Conservation (phyloP, 2,113 vertebrate genomes). For the Mus pahari region DNA sequence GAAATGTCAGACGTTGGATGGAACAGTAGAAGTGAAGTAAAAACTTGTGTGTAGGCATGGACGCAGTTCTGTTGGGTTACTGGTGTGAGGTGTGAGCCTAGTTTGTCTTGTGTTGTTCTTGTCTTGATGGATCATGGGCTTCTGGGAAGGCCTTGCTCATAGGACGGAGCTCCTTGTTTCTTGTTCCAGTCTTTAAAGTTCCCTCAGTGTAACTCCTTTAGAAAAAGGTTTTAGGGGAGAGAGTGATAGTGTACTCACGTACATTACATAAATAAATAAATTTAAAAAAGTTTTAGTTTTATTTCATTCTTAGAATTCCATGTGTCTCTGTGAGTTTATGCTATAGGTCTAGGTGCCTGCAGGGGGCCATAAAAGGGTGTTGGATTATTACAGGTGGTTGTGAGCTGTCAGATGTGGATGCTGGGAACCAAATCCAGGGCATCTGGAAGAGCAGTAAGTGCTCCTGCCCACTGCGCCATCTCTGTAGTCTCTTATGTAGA, state of each 20-base stretch:
- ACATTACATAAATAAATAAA: too few relatives aligned
- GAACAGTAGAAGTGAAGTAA: not conserved
- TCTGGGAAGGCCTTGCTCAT: not conserved
- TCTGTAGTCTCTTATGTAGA: too few relatives aligned
- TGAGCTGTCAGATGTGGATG: too few relatives aligned
- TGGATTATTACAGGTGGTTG: too few relatives aligned
- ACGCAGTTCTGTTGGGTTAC: not conserved
- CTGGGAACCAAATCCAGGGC: too few relatives aligned
- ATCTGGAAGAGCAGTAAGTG: too few relatives aligned
- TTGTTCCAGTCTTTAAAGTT: not conserved
- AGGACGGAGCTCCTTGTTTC: not conserved
- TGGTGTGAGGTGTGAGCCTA: not conserved
- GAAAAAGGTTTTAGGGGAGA: too few relatives aligned
- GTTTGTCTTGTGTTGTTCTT: not conserved
- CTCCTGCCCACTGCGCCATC: too few relatives aligned
- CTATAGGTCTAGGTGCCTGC: too few relatives aligned
- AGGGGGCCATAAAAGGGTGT: too few relatives aligned
- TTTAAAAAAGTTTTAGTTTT: not conserved
- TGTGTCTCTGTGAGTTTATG: not conserved
- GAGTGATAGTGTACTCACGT: too few relatives aligned
- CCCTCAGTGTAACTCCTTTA: not conserved
- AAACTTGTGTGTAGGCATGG: not conserved
- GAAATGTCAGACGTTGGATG: not conserved
- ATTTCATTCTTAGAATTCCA: not conserved
- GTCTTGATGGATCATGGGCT: not conserved